Evolutionary conservation across 2,888 invertebrate genomes (phyloP), one percentile per base, ranked within the genome.

Genomic region (Eristalinus sepulchralis): DNA sequence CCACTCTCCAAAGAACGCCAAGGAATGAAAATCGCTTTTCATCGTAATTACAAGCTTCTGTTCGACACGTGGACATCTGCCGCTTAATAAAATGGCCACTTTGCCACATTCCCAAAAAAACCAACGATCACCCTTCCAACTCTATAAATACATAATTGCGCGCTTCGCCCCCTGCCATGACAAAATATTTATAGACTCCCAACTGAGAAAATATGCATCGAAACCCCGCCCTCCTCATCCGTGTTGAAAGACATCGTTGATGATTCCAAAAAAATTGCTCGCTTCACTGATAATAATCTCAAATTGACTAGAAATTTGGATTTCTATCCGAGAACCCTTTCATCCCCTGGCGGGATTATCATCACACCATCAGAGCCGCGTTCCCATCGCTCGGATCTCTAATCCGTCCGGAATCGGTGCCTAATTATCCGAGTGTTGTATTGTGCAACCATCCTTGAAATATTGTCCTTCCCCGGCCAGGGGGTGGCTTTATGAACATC

Each of bases 371-470:
- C 33, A 68, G 27, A 27, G 36, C 67, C 66, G 6, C 39, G n/a
- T 39, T 39, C 39, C 39, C 39, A 39, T 13, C 39, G 8, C 17
- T 67, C 17, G 36, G 70, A 17, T 67, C 66, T 78, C 57, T 79
- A 86, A 79, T 79, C 86, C 47, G 57, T 31, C 78, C 55, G 22
- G 11, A 68, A 64, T 36, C 62, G 73, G 55, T 83, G 71, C 70
- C 60, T 83, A 86, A 86, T 86, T 71, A 83, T 53, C 78, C 83
- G 66, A 83, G 86, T 86, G 86, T 79, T 70, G 80, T 77, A 79
- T 68, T 76, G 88, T 81, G 62, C 85, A 86, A 55, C 67, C 76
- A 73, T 76, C 75, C 75, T 64, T 79, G 71, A 85, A 81, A 81
- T 83, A 77, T 70, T 75, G 57, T 75, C 57, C 60, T 36, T 63